Percentiles rank a stretch among this genome's conserved stretches.
Conservation (phyloP, 2,797 vertebrate species). For the Gobionotothen gibberifrons region DNA sequence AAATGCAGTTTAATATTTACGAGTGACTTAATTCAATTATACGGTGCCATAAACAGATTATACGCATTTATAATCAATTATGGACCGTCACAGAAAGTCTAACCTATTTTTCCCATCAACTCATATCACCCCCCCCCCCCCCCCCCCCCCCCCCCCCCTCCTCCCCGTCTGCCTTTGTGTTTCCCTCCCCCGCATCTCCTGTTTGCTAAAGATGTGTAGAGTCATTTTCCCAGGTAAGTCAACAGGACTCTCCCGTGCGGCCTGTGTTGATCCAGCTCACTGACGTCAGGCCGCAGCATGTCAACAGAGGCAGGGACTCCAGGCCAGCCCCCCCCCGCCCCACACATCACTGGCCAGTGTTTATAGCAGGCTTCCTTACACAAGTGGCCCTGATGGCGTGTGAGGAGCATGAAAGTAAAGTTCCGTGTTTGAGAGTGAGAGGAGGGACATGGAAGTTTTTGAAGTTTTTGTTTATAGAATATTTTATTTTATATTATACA, state of each 20-base stretch:
- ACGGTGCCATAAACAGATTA: too few relatives aligned
- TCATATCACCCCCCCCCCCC: too few relatives aligned
- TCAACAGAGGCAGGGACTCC: slow-evolving; percentile 79
- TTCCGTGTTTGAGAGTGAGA: slow-evolving; percentile 53
- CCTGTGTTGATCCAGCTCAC: slow-evolving; percentile 63
- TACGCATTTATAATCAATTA: too few relatives aligned
- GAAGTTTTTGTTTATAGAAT: slow-evolving; percentile 44
- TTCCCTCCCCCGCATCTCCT: slow-evolving; percentile 14
- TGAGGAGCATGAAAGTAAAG: slow-evolving; percentile 64
- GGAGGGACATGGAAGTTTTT: not conserved
- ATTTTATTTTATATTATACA: too few relatives aligned
- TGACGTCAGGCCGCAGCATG: slow-evolving; percentile 82
- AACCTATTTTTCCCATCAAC: too few relatives aligned
- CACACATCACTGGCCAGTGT: slow-evolving; percentile 61
- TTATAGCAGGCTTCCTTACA: slow-evolving; percentile 61
- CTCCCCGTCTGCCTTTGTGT: not conserved
- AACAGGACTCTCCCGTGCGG: slow-evolving; percentile 68
- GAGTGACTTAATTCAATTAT: too few relatives aligned
- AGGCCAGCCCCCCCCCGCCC: slow-evolving; percentile 64
- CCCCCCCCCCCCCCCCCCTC: not conserved
- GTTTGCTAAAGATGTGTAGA: slow-evolving; percentile 61
- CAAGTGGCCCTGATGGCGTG: slow-evolving; percentile 33
- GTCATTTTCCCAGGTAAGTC: slow-evolving; percentile 64
- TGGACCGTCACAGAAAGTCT: too few relatives aligned
- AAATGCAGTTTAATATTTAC: too few relatives aligned